These are phyloP conservation scores for Phaenicophaeus curvirostris DNA, from an alignment of 2,797 vertebrate species.

Conservation along the genomic window DNA sequence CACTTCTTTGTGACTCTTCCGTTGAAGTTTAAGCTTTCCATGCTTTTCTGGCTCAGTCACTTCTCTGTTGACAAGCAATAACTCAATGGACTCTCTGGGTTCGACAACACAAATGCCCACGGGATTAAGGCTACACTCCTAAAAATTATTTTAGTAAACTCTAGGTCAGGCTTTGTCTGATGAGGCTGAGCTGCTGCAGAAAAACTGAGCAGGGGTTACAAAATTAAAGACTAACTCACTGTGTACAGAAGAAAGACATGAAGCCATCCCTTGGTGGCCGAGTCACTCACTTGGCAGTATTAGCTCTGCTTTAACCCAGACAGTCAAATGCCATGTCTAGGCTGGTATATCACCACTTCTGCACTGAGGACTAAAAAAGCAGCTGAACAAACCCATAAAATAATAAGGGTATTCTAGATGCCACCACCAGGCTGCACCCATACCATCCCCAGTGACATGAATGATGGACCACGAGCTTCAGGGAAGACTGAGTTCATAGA, in stretches of 20 bases:
- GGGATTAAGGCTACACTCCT: background rate
- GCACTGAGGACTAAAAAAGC: background rate
- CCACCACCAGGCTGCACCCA: background rate
- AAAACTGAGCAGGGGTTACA: background rate
- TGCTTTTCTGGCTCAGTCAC: background rate
- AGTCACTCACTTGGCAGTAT: background rate
- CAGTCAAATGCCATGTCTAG: background rate
- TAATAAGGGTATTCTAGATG: background rate
- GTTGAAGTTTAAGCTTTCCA: background rate
- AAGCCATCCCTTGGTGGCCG: background rate
- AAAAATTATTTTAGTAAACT: background rate
- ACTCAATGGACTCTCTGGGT: background rate
- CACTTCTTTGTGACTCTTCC: background rate
- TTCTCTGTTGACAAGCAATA: background rate
- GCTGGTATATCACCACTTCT: background rate
- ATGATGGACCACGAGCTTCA: background rate
- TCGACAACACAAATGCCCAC: background rate
- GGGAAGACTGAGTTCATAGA: background rate
- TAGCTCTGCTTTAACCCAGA: background rate
- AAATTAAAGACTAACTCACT: background rate
- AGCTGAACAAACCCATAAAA: constrained; percentile 23
- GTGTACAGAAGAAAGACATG: background rate
- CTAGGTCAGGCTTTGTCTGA: background rate
- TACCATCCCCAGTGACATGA: background rate
- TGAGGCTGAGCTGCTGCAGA: background rate